Evolutionary conservation across 2,888 invertebrate species (phyloP), one percentile per base, ranked within the genome.

Genomic region (Anoplius nigerrimus): DNA sequence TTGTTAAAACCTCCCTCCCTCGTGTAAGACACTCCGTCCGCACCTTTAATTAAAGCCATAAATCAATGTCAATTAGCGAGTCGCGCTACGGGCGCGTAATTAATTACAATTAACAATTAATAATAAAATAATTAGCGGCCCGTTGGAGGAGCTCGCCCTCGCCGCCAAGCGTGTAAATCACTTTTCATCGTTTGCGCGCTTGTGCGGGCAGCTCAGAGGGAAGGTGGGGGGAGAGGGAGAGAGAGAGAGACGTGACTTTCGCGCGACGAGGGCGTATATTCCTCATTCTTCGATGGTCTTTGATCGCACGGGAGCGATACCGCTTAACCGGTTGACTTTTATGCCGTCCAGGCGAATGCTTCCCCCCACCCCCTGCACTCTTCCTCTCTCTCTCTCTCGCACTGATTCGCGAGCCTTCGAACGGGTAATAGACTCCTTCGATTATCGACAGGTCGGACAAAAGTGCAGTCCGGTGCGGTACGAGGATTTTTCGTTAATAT

Each of bases 11-110:
- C 82, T 75, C 80, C 80, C 82, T 78, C 63, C 71, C 66, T 68
- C 70, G 78, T 82, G 79, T 81, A 83, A 85, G 83, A 85, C 84
- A 84, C 81, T 79, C 76, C 81, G 74, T 79, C 81, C 75, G 79
- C 81, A 81, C 81, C 86, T 86, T 88, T 88, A 88, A 88, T 88
- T 88, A 87, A 88, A 88, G 77, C 81, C 85, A 87, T 88, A 85
- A 88, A 88, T 88, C 88, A 88, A 84, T 86, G 88, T 87, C 87
- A 88, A 87, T 88, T 88, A 88, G 81, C 65, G 64, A 71, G 65
- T 69, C 73, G 66, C 72, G 66, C 51, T 62, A 60, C 72, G 69
- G 70, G 68, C 56, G 69, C 34, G 81, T 80, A 79, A 85, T 85
- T 85, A 85, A 87, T 88, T 87, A 86, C 84, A 83, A 85, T 87